Evolutionary conservation across 2,113 vertebrate genomes (phyloP).

Genomic region (Neolamprologus caudopunctatus): DNA sequence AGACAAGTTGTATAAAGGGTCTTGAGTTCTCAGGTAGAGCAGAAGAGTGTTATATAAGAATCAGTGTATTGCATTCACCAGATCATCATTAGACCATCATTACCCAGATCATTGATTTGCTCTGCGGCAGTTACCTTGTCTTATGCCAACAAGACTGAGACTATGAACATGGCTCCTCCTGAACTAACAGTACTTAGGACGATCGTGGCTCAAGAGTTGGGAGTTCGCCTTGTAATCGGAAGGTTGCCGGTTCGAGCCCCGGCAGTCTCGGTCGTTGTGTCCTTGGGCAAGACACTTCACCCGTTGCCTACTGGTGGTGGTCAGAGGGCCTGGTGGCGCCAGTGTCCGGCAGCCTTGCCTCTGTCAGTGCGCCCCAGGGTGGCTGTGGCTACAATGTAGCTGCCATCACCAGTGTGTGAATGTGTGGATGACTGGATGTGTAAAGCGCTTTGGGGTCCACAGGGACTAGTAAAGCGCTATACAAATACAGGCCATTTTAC

Average conservation of each 20-base stretch:
- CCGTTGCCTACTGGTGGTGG: fast-evolving
- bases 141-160: neutral
- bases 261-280: fast-evolving
- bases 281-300: fast-evolving
- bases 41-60: neutral
- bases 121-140: neutral
- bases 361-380: neutral
- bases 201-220: neutral
- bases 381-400: neutral
- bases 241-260: fast-evolving
- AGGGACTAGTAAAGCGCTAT: too few species aligned
- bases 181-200: neutral
- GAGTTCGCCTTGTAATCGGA: fast-evolving
- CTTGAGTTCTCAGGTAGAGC: neutral
- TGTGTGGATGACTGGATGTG: too few species aligned
- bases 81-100: too few species aligned
- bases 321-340: fast-evolving
- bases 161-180: neutral
- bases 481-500: too few species aligned
- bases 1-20: neutral
- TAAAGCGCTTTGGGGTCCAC: too few species aligned
- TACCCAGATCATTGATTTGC: neutral
- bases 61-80: neutral
- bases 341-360: neutral
- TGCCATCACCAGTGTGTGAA: neutral